A percentile compares a stretch with the other conserved stretches of the same genome.
phyloP scores from a whole-genome alignment of 2,113 vertebrate genomes.

The pig (Sus scrofa) region DNA sequence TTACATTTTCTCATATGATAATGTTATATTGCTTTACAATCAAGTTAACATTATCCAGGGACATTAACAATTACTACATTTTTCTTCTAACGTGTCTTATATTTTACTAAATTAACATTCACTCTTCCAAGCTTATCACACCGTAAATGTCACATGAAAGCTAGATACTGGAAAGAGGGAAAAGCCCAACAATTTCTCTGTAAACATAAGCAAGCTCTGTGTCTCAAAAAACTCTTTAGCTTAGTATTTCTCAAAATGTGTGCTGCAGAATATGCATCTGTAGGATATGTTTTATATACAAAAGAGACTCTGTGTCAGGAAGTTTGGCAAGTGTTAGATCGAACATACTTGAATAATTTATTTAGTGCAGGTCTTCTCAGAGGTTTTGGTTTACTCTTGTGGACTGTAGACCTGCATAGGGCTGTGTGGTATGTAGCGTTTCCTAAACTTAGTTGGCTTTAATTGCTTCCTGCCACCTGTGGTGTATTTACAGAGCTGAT shows the following conservation, averaged over 20 bases:
- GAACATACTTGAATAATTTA: neutral
- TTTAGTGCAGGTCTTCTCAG: slow-evolving; percentile 3
- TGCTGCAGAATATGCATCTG: neutral
- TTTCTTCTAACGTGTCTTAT: slow-evolving; percentile 16
- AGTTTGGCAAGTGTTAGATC: neutral
- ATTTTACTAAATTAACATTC: neutral
- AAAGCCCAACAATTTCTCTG: neutral
- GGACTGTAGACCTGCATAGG: neutral
- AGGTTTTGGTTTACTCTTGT: neutral
- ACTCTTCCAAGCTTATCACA: neutral
- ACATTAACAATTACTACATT: neutral
- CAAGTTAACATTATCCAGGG: neutral
- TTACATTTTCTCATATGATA: slow-evolving; percentile 20
- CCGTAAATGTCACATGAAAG: neutral
- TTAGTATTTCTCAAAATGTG: slow-evolving; percentile 18
- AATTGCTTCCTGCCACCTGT: neutral
- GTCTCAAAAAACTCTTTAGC: neutral
- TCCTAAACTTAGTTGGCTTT: neutral
- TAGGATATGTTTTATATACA: neutral
- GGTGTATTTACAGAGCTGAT: neutral
- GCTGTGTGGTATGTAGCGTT: neutral
- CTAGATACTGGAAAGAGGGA: neutral
- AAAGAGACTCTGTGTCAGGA: neutral
- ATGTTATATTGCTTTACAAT: slow-evolving; percentile 48
- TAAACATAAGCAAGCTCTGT: neutral